Evolutionary conservation across 2,888 invertebrate genomes (phyloP).

Genomic region (Diaprepes abbreviatus): DNA sequence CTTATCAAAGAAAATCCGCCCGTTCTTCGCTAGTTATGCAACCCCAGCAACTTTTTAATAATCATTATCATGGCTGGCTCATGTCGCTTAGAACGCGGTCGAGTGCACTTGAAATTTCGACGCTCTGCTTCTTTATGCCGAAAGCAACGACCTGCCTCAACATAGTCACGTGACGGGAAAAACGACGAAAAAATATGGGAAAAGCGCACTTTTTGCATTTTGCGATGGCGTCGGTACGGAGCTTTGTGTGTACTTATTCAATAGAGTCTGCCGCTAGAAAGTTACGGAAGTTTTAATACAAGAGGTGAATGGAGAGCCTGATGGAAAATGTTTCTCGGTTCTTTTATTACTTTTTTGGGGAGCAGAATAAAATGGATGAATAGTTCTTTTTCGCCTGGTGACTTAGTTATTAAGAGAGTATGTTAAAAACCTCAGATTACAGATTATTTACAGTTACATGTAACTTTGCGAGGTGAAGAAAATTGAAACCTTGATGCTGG

Average conservation of each 20-base stretch:
- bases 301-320: neutral
- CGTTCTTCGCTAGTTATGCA: constrained; percentile 30
- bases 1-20: constrained; percentile 20
- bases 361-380: neutral
- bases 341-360: neutral
- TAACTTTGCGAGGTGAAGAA: no score
- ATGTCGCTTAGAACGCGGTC: constrained; percentile 28
- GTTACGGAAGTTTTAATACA: constrained; percentile 16
- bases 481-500: no score
- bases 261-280: constrained; percentile 21
- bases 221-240: constrained; percentile 10
- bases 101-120: constrained; percentile 47
- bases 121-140: constrained; percentile 38
- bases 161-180: constrained; percentile 19
- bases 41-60: constrained; percentile 44
- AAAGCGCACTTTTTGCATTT: constrained; percentile 33
- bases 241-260: constrained; percentile 29
- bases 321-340: neutral
- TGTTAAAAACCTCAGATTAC: no score
- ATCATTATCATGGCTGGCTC: constrained; percentile 38
- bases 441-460: no score
- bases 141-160: constrained; percentile 47
- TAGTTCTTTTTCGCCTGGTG: neutral
- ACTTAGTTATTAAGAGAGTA: neutral
- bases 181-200: constrained; percentile 24